Conservation (phyloP, 37 sponge, comb jelly and placozoan species). For the Halisarca cf. caerulea region DNA sequence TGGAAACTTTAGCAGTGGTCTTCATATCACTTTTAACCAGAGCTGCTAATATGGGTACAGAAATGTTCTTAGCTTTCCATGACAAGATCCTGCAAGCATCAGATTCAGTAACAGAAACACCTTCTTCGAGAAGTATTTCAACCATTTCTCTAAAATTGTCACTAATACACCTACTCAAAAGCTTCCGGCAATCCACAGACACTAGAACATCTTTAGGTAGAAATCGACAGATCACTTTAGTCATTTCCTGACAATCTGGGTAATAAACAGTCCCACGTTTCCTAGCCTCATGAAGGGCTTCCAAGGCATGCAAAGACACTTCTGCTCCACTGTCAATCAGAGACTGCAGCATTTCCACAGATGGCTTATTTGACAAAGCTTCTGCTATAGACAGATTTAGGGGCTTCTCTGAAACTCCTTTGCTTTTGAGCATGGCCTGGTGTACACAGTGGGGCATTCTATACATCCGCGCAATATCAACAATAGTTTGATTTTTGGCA, state of each 20-base stretch:
- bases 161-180: background rate
- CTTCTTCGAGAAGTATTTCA: background rate
- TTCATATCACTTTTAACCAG: background rate
- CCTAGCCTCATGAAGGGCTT: background rate
- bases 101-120: background rate
- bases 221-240: background rate
- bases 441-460: background rate
- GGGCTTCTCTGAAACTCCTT: no score
- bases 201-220: background rate
- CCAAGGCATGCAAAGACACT: background rate
- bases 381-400: no score
- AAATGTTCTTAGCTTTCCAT: background rate
- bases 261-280: background rate
- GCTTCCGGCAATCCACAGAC: background rate
- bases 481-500: conserved; percentile 4
- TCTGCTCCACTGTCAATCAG: background rate
- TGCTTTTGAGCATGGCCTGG: no score
- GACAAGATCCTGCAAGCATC: conserved; percentile 4
- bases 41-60: background rate
- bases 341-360: background rate
- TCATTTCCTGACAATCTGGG: background rate
- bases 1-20: background rate
- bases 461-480: background rate
- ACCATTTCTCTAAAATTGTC: conserved; percentile 10
- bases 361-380: background rate